phyloP scores from a whole-genome alignment of 2,113 vertebrate genomes.

The Phyllopteryx taeniolatus region DNA sequence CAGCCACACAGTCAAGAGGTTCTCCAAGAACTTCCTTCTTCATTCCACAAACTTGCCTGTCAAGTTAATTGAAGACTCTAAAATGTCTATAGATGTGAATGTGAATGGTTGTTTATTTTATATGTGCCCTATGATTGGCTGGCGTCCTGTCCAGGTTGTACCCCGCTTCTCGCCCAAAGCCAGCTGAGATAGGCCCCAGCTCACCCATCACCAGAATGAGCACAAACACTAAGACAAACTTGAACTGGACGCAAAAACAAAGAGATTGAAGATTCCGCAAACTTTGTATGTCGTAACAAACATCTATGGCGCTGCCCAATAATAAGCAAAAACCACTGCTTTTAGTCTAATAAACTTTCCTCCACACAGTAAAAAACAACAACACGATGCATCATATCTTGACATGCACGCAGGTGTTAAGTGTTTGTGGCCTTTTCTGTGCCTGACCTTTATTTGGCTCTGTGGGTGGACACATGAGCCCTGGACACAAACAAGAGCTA shows the following conservation, averaged over 20 bases:
- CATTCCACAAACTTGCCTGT: neutral
- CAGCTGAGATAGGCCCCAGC: too few relatives aligned
- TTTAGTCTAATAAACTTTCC: neutral
- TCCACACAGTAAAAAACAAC: neutral
- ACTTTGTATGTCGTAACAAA: too few relatives aligned
- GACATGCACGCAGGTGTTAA: neutral
- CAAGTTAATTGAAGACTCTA: neutral
- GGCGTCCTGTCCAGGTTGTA: too few relatives aligned
- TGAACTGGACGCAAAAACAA: neutral
- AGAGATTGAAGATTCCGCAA: neutral
- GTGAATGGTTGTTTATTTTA: too few relatives aligned
- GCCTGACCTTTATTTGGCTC: constrained; percentile 37
- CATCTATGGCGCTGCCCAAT: neutral
- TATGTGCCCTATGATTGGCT: too few relatives aligned
- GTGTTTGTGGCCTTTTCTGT: neutral
- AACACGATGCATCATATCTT: neutral
- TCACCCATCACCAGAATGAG: too few relatives aligned
- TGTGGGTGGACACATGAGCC: constrained; percentile 49
- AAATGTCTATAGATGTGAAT: too few relatives aligned
- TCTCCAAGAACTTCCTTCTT: neutral
- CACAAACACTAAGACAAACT: neutral
- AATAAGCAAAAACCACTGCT: neutral
- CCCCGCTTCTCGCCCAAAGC: too few relatives aligned
- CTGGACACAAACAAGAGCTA: constrained; percentile 35
- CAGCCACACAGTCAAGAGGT: too few relatives aligned